Base-by-base conservation (phyloP, 2,113 vertebrate genomes). In the Rhinolophus sinicus region DNA sequence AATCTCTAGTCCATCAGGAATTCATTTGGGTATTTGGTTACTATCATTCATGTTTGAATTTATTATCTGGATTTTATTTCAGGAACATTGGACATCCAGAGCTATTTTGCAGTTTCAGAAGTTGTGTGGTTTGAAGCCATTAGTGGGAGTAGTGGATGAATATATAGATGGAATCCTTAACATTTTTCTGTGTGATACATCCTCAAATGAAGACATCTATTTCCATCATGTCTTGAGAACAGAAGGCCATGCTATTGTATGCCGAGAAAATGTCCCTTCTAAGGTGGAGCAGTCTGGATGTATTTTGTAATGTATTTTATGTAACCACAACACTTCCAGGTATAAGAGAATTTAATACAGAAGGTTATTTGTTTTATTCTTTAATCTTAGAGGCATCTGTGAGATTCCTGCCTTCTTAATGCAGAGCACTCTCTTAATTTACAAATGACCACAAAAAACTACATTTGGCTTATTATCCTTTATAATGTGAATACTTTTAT, bases 131-230 rank as follows among this genome's bases (percentile, higher is more conserved):
- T 97, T 98, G 77, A 98, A 98, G 96, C 97, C 99, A 0, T 97
- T 99, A 26, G 99, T 99, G 92, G 99, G 99, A 1, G 97, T 99
- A 0, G 97, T 99, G 82, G 98, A 99, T 97, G 97, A 99, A 95
- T 99, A 99, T 52, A 97, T 98, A 14, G 96, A 98, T 6, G 99
- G 98, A 19, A 94, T 99, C 88, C 98, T 99, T 96, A 98, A 99
- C 81, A 98, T 99, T 73, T 99, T 99, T 95, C 98, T 99, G 89
- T 99, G 99, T 96, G 99, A 99, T 98, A 99, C 99, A 0, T 98
- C 98, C 92, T 99, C 99, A 2, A 96, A 99, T 26, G 90, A 99
- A 14, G 99, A 99, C 47, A 0, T 99, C 93, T 99, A 99, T 94
- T 96, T 99, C 76, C 99, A 99, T 98, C 94, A 92, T 2, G 96